Conservation (phyloP, 35 echinoderm and acorn worm species). For the Diadema setosum region DNA sequence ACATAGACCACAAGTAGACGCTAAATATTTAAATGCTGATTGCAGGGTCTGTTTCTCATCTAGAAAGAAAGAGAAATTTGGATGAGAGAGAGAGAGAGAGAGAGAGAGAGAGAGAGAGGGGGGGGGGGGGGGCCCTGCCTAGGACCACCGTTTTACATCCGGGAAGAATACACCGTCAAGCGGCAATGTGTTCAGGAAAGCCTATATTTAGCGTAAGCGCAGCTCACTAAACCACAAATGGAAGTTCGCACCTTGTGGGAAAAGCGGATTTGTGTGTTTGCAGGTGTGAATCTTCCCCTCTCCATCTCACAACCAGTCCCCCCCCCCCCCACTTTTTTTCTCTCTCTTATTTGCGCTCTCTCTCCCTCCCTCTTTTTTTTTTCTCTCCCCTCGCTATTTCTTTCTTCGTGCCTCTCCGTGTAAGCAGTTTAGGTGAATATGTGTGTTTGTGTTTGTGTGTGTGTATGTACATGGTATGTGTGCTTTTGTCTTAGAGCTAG, state of each 20-base stretch:
- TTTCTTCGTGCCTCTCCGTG: no score
- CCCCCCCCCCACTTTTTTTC: no score
- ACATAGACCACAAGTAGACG: not conserved
- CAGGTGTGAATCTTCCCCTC: not conserved
- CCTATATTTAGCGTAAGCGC: not conserved
- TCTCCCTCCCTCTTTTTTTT: no score
- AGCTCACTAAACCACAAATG: not conserved
- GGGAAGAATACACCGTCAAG: not conserved
- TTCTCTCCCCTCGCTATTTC: no score
- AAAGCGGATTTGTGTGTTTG: not conserved
- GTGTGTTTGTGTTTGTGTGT: no score
- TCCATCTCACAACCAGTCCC: no score
- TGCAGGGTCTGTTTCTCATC: not conserved
- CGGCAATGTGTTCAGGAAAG: not conserved
- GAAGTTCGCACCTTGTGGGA: not conserved
- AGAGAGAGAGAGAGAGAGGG: not conserved
- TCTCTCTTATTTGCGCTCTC: no score
- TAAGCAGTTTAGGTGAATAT: no score
- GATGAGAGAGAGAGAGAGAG: not conserved
- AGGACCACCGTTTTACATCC: no score
- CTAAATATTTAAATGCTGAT: not conserved
- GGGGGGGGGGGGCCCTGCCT: not conserved
- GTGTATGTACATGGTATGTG: no score
- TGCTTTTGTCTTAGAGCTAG: no score
- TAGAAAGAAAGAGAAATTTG: not conserved